phyloP scores from a whole-genome alignment of 2,888 invertebrate genomes.

The Rapana venosa region DNA sequence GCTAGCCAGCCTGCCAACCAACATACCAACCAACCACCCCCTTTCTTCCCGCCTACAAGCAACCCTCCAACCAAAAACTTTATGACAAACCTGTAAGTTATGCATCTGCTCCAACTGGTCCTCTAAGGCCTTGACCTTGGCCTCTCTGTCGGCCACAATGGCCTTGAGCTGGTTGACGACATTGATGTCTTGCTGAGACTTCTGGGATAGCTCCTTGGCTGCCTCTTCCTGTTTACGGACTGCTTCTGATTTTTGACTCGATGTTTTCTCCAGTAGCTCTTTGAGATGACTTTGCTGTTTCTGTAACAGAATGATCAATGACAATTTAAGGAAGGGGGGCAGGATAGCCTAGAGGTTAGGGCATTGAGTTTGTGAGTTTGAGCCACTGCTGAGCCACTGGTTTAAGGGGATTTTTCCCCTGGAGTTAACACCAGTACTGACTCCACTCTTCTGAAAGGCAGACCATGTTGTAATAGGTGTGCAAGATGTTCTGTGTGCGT shows the following conservation, averaged over 20 bases:
- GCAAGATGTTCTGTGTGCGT: too few species aligned
- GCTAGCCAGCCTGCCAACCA: too few species aligned
- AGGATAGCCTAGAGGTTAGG: too few species aligned
- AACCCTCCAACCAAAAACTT: not conserved
- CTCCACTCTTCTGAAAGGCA: too few species aligned
- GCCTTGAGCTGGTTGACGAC: constrained; percentile 74
- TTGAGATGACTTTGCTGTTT: constrained; percentile 51
- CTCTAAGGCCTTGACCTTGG: constrained; percentile 71
- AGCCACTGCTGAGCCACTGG: too few species aligned
- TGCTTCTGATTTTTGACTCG: constrained; percentile 37
- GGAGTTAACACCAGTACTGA: too few species aligned
- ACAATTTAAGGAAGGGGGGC: too few species aligned
- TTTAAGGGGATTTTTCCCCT: too few species aligned
- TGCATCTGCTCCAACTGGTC: constrained; percentile 70
- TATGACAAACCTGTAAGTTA: constrained; percentile 45
- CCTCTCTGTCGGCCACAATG: constrained; percentile 76
- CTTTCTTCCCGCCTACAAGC: not conserved
- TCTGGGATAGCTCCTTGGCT: constrained; percentile 65
- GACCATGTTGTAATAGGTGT: too few species aligned
- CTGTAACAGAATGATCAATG: constrained; percentile 22
- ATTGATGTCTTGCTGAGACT: constrained; percentile 73
- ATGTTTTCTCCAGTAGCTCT: constrained; percentile 62
- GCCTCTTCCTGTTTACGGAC: constrained; percentile 68
- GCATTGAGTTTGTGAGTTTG: too few species aligned
- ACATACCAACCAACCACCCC: not conserved